Percentiles rank a stretch among this genome's conserved stretches.
phyloP scores from a whole-genome alignment of 2,797 vertebrate genomes.

The Hozukius guyotensis region DNA sequence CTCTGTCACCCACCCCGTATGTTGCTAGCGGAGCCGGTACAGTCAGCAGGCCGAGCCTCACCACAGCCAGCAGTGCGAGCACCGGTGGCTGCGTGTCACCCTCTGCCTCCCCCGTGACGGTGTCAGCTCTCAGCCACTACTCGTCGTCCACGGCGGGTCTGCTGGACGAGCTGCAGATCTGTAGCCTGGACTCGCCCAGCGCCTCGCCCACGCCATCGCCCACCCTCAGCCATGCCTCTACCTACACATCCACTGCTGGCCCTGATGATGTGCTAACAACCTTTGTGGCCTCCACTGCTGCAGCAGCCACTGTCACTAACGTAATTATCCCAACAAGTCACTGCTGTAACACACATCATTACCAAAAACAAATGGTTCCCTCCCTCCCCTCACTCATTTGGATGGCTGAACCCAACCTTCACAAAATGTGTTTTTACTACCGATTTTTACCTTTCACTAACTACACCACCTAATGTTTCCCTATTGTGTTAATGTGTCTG shows the following conservation, averaged over 20 bases:
- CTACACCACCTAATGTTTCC: constrained; percentile 25
- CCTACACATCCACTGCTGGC: constrained; percentile 77
- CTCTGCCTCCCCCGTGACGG: constrained; percentile 81
- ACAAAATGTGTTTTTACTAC: constrained; percentile 35
- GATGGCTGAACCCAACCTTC: constrained; percentile 48
- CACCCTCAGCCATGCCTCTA: constrained; percentile 88
- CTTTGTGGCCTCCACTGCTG: constrained; percentile 78
- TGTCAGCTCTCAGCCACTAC: constrained; percentile 89
- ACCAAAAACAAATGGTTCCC: constrained; percentile 34
- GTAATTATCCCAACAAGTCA: constrained; percentile 87
- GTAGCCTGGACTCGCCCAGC: constrained; percentile 84
- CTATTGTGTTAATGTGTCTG: constrained; percentile 38
- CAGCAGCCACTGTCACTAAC: constrained; percentile 86
- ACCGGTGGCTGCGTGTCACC: constrained; percentile 64
- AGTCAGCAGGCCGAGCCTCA: constrained; percentile 32
- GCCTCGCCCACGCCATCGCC: constrained; percentile 90
- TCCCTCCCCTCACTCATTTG: constrained; percentile 25
- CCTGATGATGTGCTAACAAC: constrained; percentile 76
- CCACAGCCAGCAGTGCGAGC: constrained; percentile 31
- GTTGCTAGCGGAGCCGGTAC: constrained; percentile 61
- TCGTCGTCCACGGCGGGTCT: constrained; percentile 88
- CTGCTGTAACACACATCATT: constrained; percentile 61
- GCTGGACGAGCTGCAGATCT: constrained; percentile 90
- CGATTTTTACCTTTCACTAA: constrained; percentile 64
- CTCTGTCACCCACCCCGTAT: constrained; percentile 78